A percentile compares a stretch with the other conserved stretches of the same genome.
phyloP scores from a whole-genome alignment of 1,140 invertebrate genomes.

The Nasonia vitripennis region DNA sequence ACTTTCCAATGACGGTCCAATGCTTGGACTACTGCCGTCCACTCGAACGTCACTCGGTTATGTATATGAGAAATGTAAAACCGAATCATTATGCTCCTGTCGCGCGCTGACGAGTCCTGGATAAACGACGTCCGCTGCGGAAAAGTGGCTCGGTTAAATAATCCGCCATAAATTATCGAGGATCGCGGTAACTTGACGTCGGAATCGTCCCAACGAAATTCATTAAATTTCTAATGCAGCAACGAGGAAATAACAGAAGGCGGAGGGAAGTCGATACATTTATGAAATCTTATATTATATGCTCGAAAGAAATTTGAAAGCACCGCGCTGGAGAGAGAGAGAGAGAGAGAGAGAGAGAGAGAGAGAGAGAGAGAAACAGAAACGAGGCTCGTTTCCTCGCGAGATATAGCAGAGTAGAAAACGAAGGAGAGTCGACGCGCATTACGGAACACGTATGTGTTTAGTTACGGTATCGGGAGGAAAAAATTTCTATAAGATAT shows the following conservation, averaged over 20 bases:
- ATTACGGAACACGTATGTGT: slow-evolving; percentile 19
- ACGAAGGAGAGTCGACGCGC: neutral
- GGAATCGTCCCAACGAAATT: neutral
- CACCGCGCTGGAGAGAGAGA: too few species aligned
- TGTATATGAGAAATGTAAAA: neutral
- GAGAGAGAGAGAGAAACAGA: neutral
- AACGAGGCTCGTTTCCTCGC: slow-evolving; percentile 9
- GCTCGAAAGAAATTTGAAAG: neutral
- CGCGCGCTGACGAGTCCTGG: neutral
- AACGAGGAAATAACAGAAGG: neutral
- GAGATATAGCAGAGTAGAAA: neutral
- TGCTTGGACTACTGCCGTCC: neutral
- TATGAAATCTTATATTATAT: neutral
- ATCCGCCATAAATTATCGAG: neutral
- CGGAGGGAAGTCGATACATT: neutral
- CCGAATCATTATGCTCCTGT: neutral
- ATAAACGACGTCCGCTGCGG: neutral
- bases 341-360: too few species aligned
- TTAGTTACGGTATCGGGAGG: slow-evolving; percentile 40
- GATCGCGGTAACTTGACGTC: neutral
- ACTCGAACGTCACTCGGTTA: neutral
- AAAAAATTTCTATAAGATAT: slow-evolving; percentile 1
- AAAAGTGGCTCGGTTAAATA: neutral
- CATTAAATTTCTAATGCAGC: neutral
- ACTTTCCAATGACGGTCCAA: slow-evolving; percentile 9